A percentile compares a stretch with the other conserved stretches of the same genome.
phyloP scores from a whole-genome alignment of 1,140 invertebrate genomes.

The Bombus soroeensis region DNA sequence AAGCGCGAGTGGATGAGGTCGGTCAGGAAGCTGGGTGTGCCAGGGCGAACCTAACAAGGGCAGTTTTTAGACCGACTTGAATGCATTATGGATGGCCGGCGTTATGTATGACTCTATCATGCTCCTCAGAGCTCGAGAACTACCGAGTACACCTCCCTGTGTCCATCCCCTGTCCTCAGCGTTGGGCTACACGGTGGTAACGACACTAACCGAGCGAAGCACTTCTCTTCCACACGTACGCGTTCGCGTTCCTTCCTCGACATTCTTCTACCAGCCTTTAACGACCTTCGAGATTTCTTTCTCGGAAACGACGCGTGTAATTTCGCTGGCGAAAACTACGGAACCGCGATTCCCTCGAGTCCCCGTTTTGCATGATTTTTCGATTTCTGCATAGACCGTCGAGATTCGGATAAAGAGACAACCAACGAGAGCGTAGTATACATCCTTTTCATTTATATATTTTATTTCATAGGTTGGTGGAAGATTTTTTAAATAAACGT shows the following conservation, averaged over 20 bases:
- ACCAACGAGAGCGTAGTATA: too few relatives aligned
- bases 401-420: not conserved
- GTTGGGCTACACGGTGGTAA: not conserved
- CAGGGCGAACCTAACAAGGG: constrained; percentile 75
- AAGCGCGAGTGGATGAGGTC: constrained; percentile 44
- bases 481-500: too few relatives aligned
- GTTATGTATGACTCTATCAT: constrained; percentile 81
- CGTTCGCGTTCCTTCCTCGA: constrained; percentile 9
- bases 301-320: constrained; percentile 71
- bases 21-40: constrained; percentile 65
- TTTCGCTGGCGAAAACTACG: constrained; percentile 16
- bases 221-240: constrained; percentile 23
- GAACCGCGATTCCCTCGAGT: fast-evolving
- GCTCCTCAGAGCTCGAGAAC: constrained; percentile 19
- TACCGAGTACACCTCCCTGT: not conserved
- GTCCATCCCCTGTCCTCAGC: not conserved
- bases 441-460: too few relatives aligned
- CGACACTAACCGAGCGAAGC: not conserved
- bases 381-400: not conserved
- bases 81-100: constrained; percentile 80
- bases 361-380: not conserved
- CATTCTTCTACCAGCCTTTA: constrained; percentile 63
- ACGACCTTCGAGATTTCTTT: constrained; percentile 77
- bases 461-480: too few relatives aligned
- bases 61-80: constrained; percentile 74